These are phyloP conservation scores for Periophthalmus magnuspinnatus DNA, from an alignment of 2,797 vertebrate species.

Conservation along the genomic window DNA sequence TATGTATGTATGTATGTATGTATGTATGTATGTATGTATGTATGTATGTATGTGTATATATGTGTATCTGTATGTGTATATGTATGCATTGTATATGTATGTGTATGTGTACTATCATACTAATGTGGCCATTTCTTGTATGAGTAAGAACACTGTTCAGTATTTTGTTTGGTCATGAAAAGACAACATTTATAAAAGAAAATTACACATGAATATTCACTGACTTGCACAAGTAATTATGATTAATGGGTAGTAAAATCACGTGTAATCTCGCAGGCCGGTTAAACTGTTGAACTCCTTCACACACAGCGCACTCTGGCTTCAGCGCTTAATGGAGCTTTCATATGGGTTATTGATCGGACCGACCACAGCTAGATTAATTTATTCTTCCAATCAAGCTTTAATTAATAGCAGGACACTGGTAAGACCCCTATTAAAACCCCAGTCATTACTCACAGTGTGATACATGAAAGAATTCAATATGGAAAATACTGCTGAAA, in stretches of 20 bases:
- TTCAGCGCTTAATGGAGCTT: slow-evolving; percentile 74
- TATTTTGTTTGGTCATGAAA: slow-evolving; percentile 3
- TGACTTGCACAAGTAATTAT: slow-evolving; percentile 71
- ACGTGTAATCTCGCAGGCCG: slow-evolving; percentile 59
- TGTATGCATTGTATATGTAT: too few species aligned
- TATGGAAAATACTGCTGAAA: slow-evolving; percentile 59
- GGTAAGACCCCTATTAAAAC: slow-evolving; percentile 71
- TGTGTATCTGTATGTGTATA: too few species aligned
- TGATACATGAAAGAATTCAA: slow-evolving; percentile 59
- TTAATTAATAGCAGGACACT: slow-evolving; percentile 80
- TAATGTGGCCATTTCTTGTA: too few species aligned
- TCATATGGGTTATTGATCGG: slow-evolving; percentile 81
- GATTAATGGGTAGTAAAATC: slow-evolving; percentile 78
- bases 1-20: too few species aligned
- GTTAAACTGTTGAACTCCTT: slow-evolving; percentile 62
- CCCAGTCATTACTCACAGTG: slow-evolving; percentile 71
- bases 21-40: too few species aligned
- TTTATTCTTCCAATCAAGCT: slow-evolving; percentile 83
- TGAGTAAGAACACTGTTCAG: neutral
- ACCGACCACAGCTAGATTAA: slow-evolving; percentile 75
- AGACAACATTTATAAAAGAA: slow-evolving; percentile 14
- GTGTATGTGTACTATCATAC: too few species aligned
- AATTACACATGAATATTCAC: neutral
- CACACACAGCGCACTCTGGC: slow-evolving; percentile 52
- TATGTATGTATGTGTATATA: too few species aligned